Percentiles rank a stretch among this genome's conserved stretches.
Evolutionary conservation across 92 coral and sea anemone genomes (phyloP).

Genomic region (Parazoanthus atlanticus): DNA sequence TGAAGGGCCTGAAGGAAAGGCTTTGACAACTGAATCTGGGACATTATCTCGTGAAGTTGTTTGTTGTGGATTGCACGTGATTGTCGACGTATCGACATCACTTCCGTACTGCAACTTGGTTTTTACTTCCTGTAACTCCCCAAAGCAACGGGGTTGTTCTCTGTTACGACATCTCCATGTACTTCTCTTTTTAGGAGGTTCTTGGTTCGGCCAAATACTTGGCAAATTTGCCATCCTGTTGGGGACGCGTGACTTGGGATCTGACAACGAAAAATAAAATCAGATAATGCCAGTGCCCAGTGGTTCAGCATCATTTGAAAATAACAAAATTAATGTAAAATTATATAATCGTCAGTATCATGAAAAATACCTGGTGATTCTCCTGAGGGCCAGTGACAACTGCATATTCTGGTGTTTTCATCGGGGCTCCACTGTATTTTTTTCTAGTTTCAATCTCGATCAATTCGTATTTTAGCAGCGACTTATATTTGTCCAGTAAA

Average conservation of each 20-base stretch:
- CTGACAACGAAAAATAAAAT: neutral
- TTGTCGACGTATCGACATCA: conserved; percentile 1
- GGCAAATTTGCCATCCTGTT: conserved; percentile 23
- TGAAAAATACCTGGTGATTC: conserved; percentile 34
- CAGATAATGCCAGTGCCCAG: neutral
- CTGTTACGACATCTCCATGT: neutral
- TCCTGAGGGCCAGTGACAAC: conserved; percentile 36
- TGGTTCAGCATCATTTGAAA: neutral
- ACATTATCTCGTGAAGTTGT: neutral
- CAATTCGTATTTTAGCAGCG: conserved; percentile 24
- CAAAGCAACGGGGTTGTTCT: conserved; percentile 6
- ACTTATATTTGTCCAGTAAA: conserved; percentile 18
- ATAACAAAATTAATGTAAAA: neutral
- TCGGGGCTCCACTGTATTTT: conserved; percentile 14
- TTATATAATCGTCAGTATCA: conserved; percentile 5
- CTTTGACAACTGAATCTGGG: neutral
- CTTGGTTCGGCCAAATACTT: conserved; percentile 12
- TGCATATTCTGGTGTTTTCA: conserved; percentile 6
- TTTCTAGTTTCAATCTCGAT: conserved; percentile 4
- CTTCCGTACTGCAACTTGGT: neutral
- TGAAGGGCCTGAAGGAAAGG: neutral
- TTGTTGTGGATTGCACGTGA: neutral
- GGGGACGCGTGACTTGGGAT: conserved; percentile 23
- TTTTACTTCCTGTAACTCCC: neutral
- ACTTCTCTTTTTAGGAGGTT: conserved; percentile 15